Percentiles rank a stretch among this genome's conserved stretches.
Evolutionary conservation across 2,888 invertebrate species (phyloP).

Genomic region (Rutpela maculata): DNA sequence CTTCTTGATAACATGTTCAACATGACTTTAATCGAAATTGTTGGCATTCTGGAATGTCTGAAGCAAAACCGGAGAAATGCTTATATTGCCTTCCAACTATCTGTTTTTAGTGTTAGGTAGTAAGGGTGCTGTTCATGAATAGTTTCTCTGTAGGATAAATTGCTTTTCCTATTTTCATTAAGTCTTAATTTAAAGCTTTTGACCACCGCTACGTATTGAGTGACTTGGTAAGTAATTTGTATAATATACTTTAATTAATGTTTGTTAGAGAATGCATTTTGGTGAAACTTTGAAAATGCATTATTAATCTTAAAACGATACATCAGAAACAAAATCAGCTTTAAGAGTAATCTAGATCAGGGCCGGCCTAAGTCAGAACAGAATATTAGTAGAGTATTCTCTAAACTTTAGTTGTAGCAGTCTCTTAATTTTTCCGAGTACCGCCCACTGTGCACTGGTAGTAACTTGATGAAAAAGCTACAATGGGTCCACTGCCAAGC

Average conservation of each 20-base stretch:
- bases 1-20: slow-evolving; percentile 63
- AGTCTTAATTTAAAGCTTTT: slow-evolving; percentile 58
- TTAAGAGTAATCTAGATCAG: too few relatives aligned
- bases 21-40: slow-evolving; percentile 71
- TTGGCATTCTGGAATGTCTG: slow-evolving; percentile 69
- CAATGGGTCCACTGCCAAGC: too few relatives aligned
- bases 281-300: background rate
- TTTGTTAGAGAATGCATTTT: slow-evolving; percentile 1
- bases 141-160: slow-evolving; percentile 58
- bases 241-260: slow-evolving; percentile 34
- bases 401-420: too few relatives aligned
- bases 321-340: too few relatives aligned
- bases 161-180: slow-evolving; percentile 60
- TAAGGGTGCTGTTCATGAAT: slow-evolving; percentile 53
- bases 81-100: slow-evolving; percentile 64
- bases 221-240: slow-evolving; percentile 33
- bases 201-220: slow-evolving; percentile 39
- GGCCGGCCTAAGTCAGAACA: too few relatives aligned
- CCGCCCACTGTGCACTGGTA: too few relatives aligned
- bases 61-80: slow-evolving; percentile 66
- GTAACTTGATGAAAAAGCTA: too few relatives aligned
- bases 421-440: too few relatives aligned
- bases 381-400: too few relatives aligned
- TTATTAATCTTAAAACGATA: background rate
- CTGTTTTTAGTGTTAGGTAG: slow-evolving; percentile 53